Conservation (phyloP, 2,113 vertebrate genomes). For the Myotis lucifugus region DNA sequence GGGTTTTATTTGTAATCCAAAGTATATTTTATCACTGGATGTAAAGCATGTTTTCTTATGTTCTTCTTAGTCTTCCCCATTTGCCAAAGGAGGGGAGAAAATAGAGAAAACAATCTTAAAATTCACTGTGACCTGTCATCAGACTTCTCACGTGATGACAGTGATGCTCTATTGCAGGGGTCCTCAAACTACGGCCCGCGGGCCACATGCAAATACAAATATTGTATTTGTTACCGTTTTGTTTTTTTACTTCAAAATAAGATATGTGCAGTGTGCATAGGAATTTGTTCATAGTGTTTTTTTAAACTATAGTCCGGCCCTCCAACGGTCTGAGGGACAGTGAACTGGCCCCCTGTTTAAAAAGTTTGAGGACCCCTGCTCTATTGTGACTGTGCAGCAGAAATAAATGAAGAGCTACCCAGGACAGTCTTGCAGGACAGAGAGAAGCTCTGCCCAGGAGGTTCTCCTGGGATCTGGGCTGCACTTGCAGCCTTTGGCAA, state of each 20-base stretch:
- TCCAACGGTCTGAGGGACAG: too few species aligned
- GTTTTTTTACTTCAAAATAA: too few species aligned
- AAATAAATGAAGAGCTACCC: slow-evolving; percentile 84
- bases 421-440: slow-evolving; percentile 71
- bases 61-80: slow-evolving; percentile 80
- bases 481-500: slow-evolving; percentile 79
- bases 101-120: slow-evolving; percentile 60
- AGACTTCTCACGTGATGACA: slow-evolving; percentile 78
- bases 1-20: slow-evolving; percentile 49
- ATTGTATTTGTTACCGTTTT: too few species aligned
- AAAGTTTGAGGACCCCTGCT: slow-evolving; percentile 21
- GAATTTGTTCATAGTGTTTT: too few species aligned
- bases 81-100: slow-evolving; percentile 60
- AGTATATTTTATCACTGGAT: slow-evolving; percentile 48
- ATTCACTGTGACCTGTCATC: slow-evolving; percentile 84
- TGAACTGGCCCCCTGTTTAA: too few species aligned
- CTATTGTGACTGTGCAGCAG: slow-evolving; percentile 81
- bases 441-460: slow-evolving; percentile 72
- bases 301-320: too few species aligned
- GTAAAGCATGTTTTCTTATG: slow-evolving; percentile 71
- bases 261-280: too few species aligned
- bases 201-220: too few species aligned
- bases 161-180: slow-evolving; percentile 72
- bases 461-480: slow-evolving; percentile 72
- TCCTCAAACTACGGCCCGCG: too few species aligned